A percentile compares a stretch with the other conserved stretches of the same genome.
These are phyloP conservation scores for Chromoteleia sp. DNA, from an alignment of 2,888 invertebrate species.

Conservation along the genomic window DNA sequence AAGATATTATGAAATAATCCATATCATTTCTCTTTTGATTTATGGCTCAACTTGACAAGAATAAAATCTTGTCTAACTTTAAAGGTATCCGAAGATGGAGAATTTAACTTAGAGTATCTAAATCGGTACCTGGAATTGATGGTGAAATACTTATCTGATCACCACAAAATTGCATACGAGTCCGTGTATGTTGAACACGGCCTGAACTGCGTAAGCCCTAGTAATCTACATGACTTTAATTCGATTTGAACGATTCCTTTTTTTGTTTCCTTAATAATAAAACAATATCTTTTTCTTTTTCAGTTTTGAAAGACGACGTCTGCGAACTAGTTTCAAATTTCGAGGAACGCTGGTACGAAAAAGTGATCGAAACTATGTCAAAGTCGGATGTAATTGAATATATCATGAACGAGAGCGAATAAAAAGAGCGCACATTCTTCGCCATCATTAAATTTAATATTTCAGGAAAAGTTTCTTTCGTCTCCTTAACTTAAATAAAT, in stretches of 20 bases:
- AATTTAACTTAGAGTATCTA: conserved; percentile 32
- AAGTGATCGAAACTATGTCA: conserved; percentile 16
- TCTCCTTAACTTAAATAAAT: neutral
- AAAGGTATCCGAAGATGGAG: conserved; percentile 23
- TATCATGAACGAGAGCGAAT: conserved; percentile 17
- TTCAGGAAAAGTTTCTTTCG: neutral
- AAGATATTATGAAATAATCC: too few species aligned
- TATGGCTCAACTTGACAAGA: neutral
- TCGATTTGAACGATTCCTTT: neutral
- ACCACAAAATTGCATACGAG: conserved; percentile 31
- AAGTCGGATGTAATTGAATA: conserved; percentile 30
- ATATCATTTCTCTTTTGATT: too few species aligned
- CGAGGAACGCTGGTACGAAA: conserved; percentile 41
- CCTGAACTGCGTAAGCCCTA: conserved; percentile 23
- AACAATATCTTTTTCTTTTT: neutral
- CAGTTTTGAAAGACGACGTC: conserved; percentile 30
- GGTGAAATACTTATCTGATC: conserved; percentile 28
- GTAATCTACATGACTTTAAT: conserved; percentile 21
- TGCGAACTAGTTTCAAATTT: conserved; percentile 36
- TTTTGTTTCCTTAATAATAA: conserved; percentile 7
- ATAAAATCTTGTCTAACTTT: conserved; percentile 4
- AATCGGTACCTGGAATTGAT: conserved; percentile 18
- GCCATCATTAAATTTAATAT: neutral
- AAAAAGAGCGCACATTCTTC: neutral
- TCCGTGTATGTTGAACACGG: conserved; percentile 29